Evolutionary conservation across 2,888 invertebrate species (phyloP), one percentile per base, ranked within the genome.

Genomic region (Philaethria dido): DNA sequence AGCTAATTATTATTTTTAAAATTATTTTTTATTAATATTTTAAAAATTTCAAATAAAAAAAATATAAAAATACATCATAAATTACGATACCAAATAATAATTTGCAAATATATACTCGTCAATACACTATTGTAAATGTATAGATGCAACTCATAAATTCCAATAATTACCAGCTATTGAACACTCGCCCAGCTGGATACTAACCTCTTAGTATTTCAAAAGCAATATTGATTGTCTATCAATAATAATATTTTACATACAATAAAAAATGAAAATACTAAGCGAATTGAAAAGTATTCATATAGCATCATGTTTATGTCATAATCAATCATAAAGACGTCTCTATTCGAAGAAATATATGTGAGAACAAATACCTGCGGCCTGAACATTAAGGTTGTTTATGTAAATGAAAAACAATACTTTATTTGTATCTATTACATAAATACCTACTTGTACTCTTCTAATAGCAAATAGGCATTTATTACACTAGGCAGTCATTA

Each of bases 241-340:
- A 72, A 73, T 75, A 76, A 78, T 78, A 80, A 78, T 82, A 83
- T 80, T 78, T 74, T 75, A 62, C 76, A 74, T 81, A 75, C 79
- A 79, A 81, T 81, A 67, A 64, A 67, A 74, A 75, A 25, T 3
- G 3, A 44, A 71, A 73, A 67, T 77, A 79, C 76, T 75, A 76
- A 72, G 76, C 72, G 79, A 76, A 86, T 87, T 86, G 81, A 85
- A 82, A 77, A 80, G 77, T 78, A 80, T 82, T 83, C 81, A 78
- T 76, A 77, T 29, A 39, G 76, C 75, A 42, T 72, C 73, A 68
- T 75, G 76, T 72, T 73, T 73, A 71, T 75, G 69, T 72, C 75
- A 85, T 83, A 84, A 90, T 89, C 88, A 86, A 90, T 89, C 88
- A 88, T 80, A 84, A 77, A 83, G 80, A 84, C 84, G 85, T 85